phyloP scores from a whole-genome alignment of 2,113 vertebrate species.

The Pangasianodon gigas region DNA sequence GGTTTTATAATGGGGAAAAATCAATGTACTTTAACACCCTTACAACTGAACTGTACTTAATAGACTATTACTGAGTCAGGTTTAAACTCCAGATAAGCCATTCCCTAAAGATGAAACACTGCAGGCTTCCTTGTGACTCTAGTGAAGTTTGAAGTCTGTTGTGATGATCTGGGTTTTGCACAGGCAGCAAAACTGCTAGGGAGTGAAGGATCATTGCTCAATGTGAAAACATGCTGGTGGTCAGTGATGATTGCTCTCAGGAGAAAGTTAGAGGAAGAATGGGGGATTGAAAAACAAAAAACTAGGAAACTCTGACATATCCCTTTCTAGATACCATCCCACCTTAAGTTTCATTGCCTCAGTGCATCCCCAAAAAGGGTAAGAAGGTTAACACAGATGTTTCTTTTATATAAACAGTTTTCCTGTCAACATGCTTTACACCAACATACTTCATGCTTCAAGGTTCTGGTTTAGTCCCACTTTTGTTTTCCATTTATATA shows the following conservation, averaged over 20 bases:
- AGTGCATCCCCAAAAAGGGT: neutral
- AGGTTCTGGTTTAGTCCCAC: neutral
- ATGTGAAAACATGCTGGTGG: neutral
- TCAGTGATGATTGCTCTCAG: neutral
- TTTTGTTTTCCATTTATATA: neutral
- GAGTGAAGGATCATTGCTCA: neutral
- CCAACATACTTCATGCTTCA: neutral
- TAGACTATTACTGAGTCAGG: neutral
- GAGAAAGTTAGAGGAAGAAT: neutral
- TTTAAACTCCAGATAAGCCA: neutral
- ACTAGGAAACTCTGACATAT: neutral
- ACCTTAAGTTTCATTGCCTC: neutral
- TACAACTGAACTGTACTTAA: neutral
- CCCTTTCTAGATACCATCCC: neutral
- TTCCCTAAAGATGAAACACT: neutral
- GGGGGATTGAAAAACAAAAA: neutral
- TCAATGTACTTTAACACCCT: neutral
- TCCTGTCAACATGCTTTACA: neutral
- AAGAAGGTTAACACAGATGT: neutral
- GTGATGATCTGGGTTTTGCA: neutral
- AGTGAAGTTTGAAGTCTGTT: neutral
- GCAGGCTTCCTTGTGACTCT: neutral
- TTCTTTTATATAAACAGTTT: neutral
- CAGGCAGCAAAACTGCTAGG: neutral
- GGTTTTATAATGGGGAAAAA: conserved; percentile 4